phyloP scores from a whole-genome alignment of 2,888 invertebrate species.

The Nesidiocoris tenuis region DNA sequence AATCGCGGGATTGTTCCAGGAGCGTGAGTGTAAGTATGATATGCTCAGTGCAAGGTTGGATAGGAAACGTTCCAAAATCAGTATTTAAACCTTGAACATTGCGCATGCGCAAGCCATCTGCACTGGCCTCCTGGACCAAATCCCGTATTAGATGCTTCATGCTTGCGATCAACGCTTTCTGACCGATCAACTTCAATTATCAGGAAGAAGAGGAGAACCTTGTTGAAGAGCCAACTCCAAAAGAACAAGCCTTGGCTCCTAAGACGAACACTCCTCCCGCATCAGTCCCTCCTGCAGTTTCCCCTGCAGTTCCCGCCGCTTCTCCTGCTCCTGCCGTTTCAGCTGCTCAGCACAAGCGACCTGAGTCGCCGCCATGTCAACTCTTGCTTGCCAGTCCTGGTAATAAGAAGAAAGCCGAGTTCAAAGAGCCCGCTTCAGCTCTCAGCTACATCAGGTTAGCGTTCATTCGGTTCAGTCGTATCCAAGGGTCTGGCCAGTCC shows the following conservation, averaged over 20 bases:
- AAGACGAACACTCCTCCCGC: conserved; percentile 4
- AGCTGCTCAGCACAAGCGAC: conserved; percentile 1
- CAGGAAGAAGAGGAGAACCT: conserved; percentile 16
- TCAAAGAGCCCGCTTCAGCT: conserved; percentile 32
- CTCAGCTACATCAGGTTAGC: conserved; percentile 34
- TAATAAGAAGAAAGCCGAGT: conserved; percentile 38
- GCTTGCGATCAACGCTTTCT: too few relatives aligned
- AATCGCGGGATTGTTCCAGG: too few relatives aligned
- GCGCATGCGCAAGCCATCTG: too few relatives aligned
- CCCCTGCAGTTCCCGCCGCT: conserved; percentile 1
- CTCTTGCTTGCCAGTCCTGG: conserved; percentile 10
- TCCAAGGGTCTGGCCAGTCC: too few relatives aligned
- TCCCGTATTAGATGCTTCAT: too few relatives aligned
- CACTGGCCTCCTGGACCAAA: too few relatives aligned
- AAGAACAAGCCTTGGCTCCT: conserved; percentile 16
- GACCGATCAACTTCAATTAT: too few relatives aligned
- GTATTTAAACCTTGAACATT: too few relatives aligned
- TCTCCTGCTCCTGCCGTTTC: neutral
- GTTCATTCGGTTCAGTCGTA: too few relatives aligned
- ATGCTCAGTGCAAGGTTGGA: too few relatives aligned
- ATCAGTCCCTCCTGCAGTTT: neutral
- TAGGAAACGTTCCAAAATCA: too few relatives aligned
- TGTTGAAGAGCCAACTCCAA: conserved; percentile 5
- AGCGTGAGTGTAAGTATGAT: too few relatives aligned
- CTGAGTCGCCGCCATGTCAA: conserved; percentile 22